phyloP scores from a whole-genome alignment of 2,888 invertebrate species.

The Xestia rhomboidea region DNA sequence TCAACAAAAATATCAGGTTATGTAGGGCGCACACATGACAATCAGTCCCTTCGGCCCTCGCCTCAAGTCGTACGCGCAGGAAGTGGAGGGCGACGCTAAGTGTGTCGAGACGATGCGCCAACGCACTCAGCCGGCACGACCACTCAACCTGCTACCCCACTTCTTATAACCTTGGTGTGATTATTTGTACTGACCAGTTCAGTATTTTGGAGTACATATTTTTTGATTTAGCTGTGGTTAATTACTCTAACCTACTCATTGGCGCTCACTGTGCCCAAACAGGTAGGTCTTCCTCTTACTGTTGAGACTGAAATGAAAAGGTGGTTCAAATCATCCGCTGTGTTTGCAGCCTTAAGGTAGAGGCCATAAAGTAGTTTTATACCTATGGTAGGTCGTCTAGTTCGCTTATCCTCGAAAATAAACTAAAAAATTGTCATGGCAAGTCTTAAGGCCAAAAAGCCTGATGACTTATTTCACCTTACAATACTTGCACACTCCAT shows the following conservation, averaged over 20 bases:
- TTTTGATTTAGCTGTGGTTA: no score
- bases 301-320: neutral
- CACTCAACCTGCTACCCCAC: constrained; percentile 65
- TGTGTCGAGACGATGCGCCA: constrained; percentile 58
- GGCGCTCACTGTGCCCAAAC: no score
- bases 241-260: no score
- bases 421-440: neutral
- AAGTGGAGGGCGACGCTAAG: constrained; percentile 65
- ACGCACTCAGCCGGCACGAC: constrained; percentile 53
- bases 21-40: constrained; percentile 59
- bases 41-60: constrained; percentile 62
- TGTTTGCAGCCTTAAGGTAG: neutral
- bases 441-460: neutral
- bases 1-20: constrained; percentile 60
- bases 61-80: constrained; percentile 42
- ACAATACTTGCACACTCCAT: neutral
- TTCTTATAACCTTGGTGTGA: constrained; percentile 53
- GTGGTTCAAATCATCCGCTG: neutral
- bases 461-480: neutral
- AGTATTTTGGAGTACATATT: neutral
- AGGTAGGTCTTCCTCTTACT: neutral
- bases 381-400: no score
- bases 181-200: constrained; percentile 9
- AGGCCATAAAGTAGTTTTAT: neutral
- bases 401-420: neutral